A percentile compares a stretch with the other conserved stretches of the same genome.
phyloP scores from a whole-genome alignment of 2,888 invertebrate species.

The Abscondita cerata region DNA sequence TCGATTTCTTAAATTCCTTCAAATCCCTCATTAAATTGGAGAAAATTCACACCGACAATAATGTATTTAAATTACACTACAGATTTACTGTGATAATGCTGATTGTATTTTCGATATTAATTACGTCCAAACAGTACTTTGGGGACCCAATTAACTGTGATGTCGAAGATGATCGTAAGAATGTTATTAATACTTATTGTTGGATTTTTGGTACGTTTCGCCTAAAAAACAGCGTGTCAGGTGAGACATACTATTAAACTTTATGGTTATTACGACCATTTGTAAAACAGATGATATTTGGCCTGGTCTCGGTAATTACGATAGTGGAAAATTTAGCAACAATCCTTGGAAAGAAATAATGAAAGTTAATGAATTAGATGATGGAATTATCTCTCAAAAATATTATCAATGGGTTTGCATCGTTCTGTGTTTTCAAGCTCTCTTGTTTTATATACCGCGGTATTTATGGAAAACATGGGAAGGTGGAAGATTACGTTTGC shows the following conservation, averaged over 20 bases:
- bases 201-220: constrained; percentile 82
- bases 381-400: constrained; percentile 65
- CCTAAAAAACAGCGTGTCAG: constrained; percentile 58
- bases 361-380: constrained; percentile 37
- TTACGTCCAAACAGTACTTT: constrained; percentile 84
- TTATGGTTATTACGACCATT: no score
- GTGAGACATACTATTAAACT: no score
- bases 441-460: constrained; percentile 73
- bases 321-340: constrained; percentile 44
- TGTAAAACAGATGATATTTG: constrained; percentile 47
- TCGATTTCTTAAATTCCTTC: constrained; percentile 72
- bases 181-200: constrained; percentile 76
- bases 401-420: constrained; percentile 80
- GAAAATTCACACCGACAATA: constrained; percentile 76
- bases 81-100: constrained; percentile 75
- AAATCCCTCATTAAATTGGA: constrained; percentile 72
- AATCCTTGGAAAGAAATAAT: constrained; percentile 18
- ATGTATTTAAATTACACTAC: constrained; percentile 77
- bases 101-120: constrained; percentile 74
- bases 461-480: constrained; percentile 78
- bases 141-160: constrained; percentile 85
- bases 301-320: constrained; percentile 60
- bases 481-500: constrained; percentile 66
- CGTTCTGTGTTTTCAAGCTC: constrained; percentile 70
- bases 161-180: constrained; percentile 63